Base-by-base conservation (phyloP, 2,113 vertebrate species). In the Callaeas wilsoni region DNA sequence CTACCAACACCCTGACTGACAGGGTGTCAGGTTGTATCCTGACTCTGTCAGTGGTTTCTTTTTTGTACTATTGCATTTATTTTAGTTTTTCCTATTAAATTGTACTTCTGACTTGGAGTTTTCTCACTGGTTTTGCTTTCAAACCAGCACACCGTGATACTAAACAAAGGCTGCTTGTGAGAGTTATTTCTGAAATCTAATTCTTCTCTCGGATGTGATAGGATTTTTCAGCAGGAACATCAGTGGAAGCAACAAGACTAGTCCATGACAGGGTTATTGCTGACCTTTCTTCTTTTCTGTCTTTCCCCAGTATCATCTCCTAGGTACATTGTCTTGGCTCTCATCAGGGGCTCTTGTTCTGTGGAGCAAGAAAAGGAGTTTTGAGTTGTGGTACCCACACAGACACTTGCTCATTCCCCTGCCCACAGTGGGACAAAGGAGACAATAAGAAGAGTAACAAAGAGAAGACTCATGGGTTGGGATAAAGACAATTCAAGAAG, bases 401-500 rank as follows among this genome's bases (percentile, higher is more conserved):
- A 44, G 33, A 17, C 2, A 3, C 10, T 62, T 74, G 6, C 5
- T 88, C 11, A 37, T 53, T 75, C 25, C 2, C 4, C 9, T 52
- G 13, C 12, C 5, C 6, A 2, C 4, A 50, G 19, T 3, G 1
- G 10, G 17, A 67, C 16, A 4, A 52, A 13, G 12, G n/a, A 85
- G 27, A 53, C 1, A 42, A 60, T 6, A 60, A 16, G 33, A 57
- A 65, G 21, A 55, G 2, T 12, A 42, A 69, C 52, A 86, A 17
- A 4, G 33, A 63, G 29, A 73, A 73, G 78, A 77, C 3, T 17
- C 6, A 5, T 33, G 30, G 5, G 0, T 12, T 81, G 30, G 60
- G 13, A 50, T 27, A 49, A 67, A 70, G 13, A 39, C 0, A 57
- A 35, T 50, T 89, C 12, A 68, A 46, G 35, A 64, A 73, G 8